A percentile compares a stretch with the other conserved stretches of the same genome.
phyloP scores from a whole-genome alignment of 2,113 vertebrate genomes.

The Scophthalmus maximus region DNA sequence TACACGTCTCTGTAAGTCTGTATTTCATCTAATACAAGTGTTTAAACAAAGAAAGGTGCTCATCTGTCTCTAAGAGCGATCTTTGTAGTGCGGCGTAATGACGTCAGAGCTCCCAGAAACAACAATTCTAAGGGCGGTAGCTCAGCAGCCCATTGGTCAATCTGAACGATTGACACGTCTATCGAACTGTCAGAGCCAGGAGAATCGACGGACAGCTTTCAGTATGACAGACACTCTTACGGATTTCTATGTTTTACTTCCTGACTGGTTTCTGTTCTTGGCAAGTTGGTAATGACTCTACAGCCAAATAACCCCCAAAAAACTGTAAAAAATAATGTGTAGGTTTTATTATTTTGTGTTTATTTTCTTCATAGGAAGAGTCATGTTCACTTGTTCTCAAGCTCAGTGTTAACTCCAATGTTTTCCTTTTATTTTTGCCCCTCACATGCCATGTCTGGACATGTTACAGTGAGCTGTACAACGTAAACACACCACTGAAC shows the following conservation, averaged over 20 bases:
- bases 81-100: no score
- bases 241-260: background rate
- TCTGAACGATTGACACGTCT: no score
- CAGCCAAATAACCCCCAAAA: conserved; percentile 38
- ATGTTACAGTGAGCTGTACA: conserved; percentile 38
- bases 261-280: conserved; percentile 24
- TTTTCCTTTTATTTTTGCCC: conserved; percentile 30
- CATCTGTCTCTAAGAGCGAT: no score
- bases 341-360: conserved; percentile 40
- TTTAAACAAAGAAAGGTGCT: no score
- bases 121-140: no score
- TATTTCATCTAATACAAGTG: no score
- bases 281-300: conserved; percentile 10
- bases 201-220: no score
- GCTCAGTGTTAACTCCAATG: conserved; percentile 31
- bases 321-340: conserved; percentile 23
- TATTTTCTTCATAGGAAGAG: conserved; percentile 52
- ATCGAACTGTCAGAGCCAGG: no score
- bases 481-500: conserved; percentile 48
- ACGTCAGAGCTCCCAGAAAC: no score
- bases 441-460: conserved; percentile 38
- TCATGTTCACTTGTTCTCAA: conserved; percentile 56
- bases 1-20: no score
- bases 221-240: no score
- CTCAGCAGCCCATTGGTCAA: no score